phyloP scores from a whole-genome alignment of 2,888 invertebrate genomes.

The Abrostola triplasia region DNA sequence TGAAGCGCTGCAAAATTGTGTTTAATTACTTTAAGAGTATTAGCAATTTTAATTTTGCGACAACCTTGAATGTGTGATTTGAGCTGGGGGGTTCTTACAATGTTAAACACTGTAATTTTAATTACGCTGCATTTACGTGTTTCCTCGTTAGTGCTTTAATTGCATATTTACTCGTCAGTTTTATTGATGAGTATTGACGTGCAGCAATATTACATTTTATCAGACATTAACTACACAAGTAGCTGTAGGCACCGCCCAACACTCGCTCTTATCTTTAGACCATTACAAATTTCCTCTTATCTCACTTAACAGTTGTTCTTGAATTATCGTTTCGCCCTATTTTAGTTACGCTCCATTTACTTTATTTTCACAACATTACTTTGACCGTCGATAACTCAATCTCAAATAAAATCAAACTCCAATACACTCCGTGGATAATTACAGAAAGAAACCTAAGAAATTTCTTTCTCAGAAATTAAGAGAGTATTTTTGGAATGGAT shows the following conservation, averaged over 20 bases:
- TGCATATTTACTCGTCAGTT: slow-evolving; percentile 57
- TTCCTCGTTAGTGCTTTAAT: slow-evolving; percentile 59
- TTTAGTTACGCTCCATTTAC: slow-evolving; percentile 49
- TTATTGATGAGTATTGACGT: slow-evolving; percentile 57
- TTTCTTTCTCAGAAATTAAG: slow-evolving; percentile 24
- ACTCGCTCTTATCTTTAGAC: slow-evolving; percentile 36
- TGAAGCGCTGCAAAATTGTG: slow-evolving; percentile 17
- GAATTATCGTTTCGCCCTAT: slow-evolving; percentile 53
- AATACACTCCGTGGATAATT: slow-evolving; percentile 20
- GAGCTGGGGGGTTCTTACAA: slow-evolving; percentile 48
- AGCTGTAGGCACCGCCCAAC: slow-evolving; percentile 23
- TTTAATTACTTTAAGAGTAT: slow-evolving; percentile 23
- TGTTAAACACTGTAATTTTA: slow-evolving; percentile 36
- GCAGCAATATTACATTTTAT: slow-evolving; percentile 27
- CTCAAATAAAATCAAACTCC: slow-evolving; percentile 2
- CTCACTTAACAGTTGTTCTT: slow-evolving; percentile 44
- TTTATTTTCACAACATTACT: slow-evolving; percentile 32
- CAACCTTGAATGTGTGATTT: slow-evolving; percentile 49
- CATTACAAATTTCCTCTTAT: slow-evolving; percentile 57
- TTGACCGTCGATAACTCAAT: slow-evolving; percentile 17
- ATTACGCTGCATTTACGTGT: slow-evolving; percentile 55
- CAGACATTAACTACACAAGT: slow-evolving; percentile 10
- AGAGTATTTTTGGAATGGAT: slow-evolving; percentile 10
- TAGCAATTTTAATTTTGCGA: slow-evolving; percentile 29
- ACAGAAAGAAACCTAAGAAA: slow-evolving; percentile 7